Conservation (phyloP, 2,797 vertebrate species). For the Onychomys leucogaster region DNA sequence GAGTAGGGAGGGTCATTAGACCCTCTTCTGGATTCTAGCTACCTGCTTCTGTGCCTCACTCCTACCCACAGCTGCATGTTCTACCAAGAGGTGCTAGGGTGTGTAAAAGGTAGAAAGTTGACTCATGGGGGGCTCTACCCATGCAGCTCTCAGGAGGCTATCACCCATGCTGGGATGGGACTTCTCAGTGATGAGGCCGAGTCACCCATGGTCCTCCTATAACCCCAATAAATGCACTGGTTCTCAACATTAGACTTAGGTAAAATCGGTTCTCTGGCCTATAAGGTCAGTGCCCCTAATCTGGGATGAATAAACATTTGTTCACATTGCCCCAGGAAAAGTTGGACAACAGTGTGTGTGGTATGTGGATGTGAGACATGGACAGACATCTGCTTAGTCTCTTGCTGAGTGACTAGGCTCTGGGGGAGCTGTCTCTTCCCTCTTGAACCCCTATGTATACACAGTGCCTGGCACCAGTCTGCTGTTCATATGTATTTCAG, state of each 20-base stretch:
- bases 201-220: neutral
- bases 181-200: neutral
- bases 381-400: neutral
- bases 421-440: neutral
- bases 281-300: neutral
- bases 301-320: neutral
- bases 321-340: neutral
- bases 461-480: no score
- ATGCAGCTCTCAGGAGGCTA: neutral
- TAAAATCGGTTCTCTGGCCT: neutral
- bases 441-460: neutral
- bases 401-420: neutral
- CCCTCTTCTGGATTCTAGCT: neutral
- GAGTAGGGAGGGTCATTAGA: neutral
- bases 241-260: neutral
- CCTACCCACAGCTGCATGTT: no score
- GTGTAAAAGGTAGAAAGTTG: neutral
- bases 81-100: neutral
- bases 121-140: no score
- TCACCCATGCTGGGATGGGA: neutral
- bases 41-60: neutral
- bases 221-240: neutral
- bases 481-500: neutral
- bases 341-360: neutral
- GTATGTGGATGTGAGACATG: neutral